Percentiles rank a stretch among this genome's conserved stretches.
Conservation (phyloP, 35 echinoderm and acorn worm species). For the Ophioderma brevispina region DNA sequence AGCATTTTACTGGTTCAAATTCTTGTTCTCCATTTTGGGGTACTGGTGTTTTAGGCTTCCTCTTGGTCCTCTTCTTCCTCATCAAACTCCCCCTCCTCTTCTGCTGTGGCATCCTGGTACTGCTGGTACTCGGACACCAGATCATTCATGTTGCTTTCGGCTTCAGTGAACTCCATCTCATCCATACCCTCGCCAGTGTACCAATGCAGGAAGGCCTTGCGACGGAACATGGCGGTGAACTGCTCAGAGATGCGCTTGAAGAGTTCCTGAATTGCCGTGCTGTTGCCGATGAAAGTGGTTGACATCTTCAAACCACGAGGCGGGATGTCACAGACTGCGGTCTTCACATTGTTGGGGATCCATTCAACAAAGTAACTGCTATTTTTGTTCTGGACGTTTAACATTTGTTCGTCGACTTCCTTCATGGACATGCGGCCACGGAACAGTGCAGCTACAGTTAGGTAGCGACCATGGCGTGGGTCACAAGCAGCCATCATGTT, state of each 20-base stretch:
- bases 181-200: slow-evolving; percentile 95
- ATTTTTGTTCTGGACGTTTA: slow-evolving; percentile 97
- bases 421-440: slow-evolving; percentile 97
- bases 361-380: no score
- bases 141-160: slow-evolving; percentile 92
- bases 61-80: slow-evolving; percentile 80
- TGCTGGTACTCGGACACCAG: slow-evolving; percentile 93
- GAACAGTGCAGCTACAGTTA: slow-evolving; percentile 86
- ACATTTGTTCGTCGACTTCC: no score
- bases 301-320: slow-evolving; percentile 84
- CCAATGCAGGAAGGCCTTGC: slow-evolving; percentile 93
- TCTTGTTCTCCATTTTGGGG: not conserved
- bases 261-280: slow-evolving; percentile 90
- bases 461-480: no score
- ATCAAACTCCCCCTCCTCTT: slow-evolving; percentile 91
- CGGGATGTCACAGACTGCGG: slow-evolving; percentile 80
- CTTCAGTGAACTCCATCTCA: slow-evolving; percentile 93
- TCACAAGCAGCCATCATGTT: no score
- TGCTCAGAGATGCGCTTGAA: slow-evolving; percentile 94
- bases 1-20: no score
- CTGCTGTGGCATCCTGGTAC: slow-evolving; percentile 88
- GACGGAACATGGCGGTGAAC: slow-evolving; percentile 91
- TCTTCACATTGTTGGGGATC: slow-evolving; percentile 89
- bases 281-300: slow-evolving; percentile 85
- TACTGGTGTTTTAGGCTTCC: no score